Base-by-base conservation (phyloP, 1,140 invertebrate genomes). In the Heterodera schachtii region DNA sequence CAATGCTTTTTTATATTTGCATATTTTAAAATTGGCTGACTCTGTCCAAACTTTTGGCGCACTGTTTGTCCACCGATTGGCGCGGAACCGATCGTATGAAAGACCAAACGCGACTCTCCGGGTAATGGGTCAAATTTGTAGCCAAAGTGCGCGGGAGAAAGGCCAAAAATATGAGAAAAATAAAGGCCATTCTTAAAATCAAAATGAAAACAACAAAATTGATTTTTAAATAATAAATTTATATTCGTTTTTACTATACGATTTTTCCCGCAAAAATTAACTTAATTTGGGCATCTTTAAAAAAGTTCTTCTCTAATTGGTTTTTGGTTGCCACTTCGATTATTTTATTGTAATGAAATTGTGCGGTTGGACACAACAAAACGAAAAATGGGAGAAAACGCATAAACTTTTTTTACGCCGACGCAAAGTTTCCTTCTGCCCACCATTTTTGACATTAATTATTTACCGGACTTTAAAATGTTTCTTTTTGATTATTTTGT, bases 91-190 rank as follows among this genome's bases (percentile, higher is more conserved):
- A 60, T 47, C 73, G 60, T 0, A 86, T 47, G 57, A 78, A 86
- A 3, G 47, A 46, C 85, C 85, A 86, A 9, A 86, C 86, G n/a
- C 82, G 57, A 19, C 46, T 66, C 47, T 86, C 85, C n/a, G 80
- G 44, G 21, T 85, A 86, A 44, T 73, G 49, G 13, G 86, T 73
- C 16, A 86, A 31, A 52, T 85, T 85, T n/a, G 84, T 77, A 4
- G 81, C 31, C 3, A 79, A 74, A 79, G 44, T 46, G 31, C 4
- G 13, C 5, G 41, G 66, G 41, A 41, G 43, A 79, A 79, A n/a
- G 21, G 66, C 49, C 19, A 70, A 74, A 79, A 78, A 66, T 13
- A 49, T 75, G 13, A 8, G 67, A 75, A 78, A 9, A 21, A 75
- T 9, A 46, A 74, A 74, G 46, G 7, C 19, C 31, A 74, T 49